A percentile compares a stretch with the other conserved stretches of the same genome.
These are phyloP conservation scores for Nothura maculosa DNA, from an alignment of 2,797 vertebrate species.

Conservation along the genomic window DNA sequence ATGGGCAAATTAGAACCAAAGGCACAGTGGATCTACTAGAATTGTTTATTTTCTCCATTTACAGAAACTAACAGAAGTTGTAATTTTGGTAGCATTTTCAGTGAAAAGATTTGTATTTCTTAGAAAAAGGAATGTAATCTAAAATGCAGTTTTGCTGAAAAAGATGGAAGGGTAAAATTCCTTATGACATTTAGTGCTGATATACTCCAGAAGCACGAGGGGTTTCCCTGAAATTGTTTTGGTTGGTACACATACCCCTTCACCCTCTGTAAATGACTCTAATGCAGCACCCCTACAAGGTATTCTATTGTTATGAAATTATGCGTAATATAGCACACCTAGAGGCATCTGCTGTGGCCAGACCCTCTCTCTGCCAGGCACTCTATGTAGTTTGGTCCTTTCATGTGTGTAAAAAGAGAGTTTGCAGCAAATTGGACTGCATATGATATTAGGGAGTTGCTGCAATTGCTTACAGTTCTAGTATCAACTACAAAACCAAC, in stretches of 20 bases:
- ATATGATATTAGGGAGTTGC: neutral
- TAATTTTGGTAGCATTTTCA: neutral
- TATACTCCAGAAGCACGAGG: neutral
- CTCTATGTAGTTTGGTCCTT: neutral
- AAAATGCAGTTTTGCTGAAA: neutral
- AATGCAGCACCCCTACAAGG: neutral
- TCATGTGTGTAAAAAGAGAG: neutral
- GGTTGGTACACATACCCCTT: neutral
- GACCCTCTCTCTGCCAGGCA: neutral
- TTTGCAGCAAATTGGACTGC: neutral
- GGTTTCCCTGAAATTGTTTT: neutral
- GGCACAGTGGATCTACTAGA: accelerated
- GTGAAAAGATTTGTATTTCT: neutral
- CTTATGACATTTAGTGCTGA: neutral
- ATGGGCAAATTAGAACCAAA: neutral
- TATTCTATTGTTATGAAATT: neutral
- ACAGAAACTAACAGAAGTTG: accelerated
- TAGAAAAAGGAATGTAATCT: neutral
- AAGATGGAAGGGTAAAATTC: neutral
- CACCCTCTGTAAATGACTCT: neutral
- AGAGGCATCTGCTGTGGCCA: neutral
- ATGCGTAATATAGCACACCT: neutral
- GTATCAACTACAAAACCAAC: neutral
- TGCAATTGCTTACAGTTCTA: no score
- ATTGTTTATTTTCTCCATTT: neutral